Base-by-base conservation (phyloP, 2,888 invertebrate species). In the Hypsopygia costalis region DNA sequence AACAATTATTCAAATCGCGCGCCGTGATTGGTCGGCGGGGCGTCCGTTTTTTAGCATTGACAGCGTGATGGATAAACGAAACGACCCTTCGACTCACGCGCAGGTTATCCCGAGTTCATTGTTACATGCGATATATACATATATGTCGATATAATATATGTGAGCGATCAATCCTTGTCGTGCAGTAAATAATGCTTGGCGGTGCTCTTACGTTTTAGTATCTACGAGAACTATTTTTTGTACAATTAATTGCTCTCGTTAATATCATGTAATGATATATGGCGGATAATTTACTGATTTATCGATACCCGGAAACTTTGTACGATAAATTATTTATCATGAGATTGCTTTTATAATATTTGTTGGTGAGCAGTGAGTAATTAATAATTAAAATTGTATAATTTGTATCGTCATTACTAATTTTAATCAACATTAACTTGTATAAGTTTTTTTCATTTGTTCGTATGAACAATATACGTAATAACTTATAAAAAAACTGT, bases 1-100 rank as follows among this genome's bases (percentile, higher is more conserved):
- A 81, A 85, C 85, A 85, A 87, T 87, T 88, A 88, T 88, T 87
- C 81, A 83, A 87, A 87, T 73, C 69, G 63, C 58, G 72, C 59
- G 55, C 66, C 53, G 58, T 60, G 69, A 87, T 87, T 88, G 87
- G 87, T 58, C 66, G 59, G 52, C 49, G 57, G 53, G 57, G 47
- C 58, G 58, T 66, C 63, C 65, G 69, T 79, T 83, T 83, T 85
- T 85, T 81, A 74, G 67, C 68, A 65, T 65, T 75, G 83, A 80
- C 81, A 81, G 71, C 63, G 70, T 85, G 86, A 88, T 85, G 77
- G 82, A 82, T 85, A 25, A 25, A 74, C 82, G 79, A 11, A 10
- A 74, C 82, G 80, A 70, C 81, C 83, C 83, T 82, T 81, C 82
- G 76, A 81, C 83, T 80, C 85, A 57, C 68, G 85, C 85, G 85